These are phyloP conservation scores for Apeira syringaria DNA, from an alignment of 2,888 invertebrate species.

Conservation along the genomic window DNA sequence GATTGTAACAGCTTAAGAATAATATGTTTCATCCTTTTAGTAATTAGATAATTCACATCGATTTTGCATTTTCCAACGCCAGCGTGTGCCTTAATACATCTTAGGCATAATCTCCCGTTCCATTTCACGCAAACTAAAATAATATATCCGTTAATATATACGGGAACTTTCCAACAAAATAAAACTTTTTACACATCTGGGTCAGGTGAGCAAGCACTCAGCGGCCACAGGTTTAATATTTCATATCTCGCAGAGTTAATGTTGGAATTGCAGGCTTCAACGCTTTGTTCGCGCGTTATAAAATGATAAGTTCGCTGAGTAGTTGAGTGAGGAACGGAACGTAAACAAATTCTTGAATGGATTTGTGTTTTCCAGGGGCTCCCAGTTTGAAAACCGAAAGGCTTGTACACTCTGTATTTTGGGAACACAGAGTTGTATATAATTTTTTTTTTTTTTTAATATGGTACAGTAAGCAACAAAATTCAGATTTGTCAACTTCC, in stretches of 20 bases:
- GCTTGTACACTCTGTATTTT: no score
- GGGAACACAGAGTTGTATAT: no score
- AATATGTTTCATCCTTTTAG: no score
- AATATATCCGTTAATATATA: constrained; percentile 34
- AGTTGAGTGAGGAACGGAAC: constrained; percentile 16
- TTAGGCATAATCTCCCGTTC: constrained; percentile 29
- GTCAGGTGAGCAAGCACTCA: constrained; percentile 40
- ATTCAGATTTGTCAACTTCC: no score
- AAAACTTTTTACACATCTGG: constrained; percentile 33
- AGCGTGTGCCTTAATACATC: no score
- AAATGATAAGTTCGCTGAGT: constrained; percentile 21
- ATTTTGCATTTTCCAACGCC: no score
- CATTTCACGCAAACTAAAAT: constrained; percentile 17
- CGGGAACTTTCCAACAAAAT: constrained; percentile 31
- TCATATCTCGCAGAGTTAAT: constrained; percentile 36
- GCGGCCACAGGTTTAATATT: constrained; percentile 50
- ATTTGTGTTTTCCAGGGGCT: background rate
- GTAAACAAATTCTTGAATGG: constrained; percentile 6
- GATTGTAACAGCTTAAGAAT: no score
- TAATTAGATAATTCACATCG: no score
- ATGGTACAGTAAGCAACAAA: no score
- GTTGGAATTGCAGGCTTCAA: constrained; percentile 34
- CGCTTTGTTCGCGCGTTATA: constrained; percentile 30
- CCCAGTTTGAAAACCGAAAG: no score
- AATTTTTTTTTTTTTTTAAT: no score